These are phyloP conservation scores for Notodonta dromedarius DNA, from an alignment of 2,888 invertebrate species.

Conservation along the genomic window DNA sequence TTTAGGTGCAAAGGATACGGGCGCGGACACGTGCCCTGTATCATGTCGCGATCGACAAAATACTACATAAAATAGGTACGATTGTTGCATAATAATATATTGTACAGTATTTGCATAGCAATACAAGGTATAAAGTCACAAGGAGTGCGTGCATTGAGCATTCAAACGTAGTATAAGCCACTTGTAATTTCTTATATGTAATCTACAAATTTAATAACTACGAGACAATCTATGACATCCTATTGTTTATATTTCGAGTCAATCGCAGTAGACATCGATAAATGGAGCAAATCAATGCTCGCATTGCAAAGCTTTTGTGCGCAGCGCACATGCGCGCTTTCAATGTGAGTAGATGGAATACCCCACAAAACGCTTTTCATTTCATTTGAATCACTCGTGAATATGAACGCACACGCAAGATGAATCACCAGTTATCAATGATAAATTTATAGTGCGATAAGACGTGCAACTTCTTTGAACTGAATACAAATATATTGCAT, in stretches of 20 bases:
- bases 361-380: slow-evolving; percentile 82
- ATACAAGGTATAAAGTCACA: slow-evolving; percentile 10
- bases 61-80: slow-evolving; percentile 20
- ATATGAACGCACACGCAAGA: slow-evolving; percentile 56
- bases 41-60: slow-evolving; percentile 18
- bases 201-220: background rate
- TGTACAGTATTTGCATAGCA: slow-evolving; percentile 9
- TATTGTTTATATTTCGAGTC: slow-evolving; percentile 34
- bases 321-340: slow-evolving; percentile 72
- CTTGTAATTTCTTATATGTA: no score
- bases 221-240: slow-evolving; percentile 1
- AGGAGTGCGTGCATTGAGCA: no score
- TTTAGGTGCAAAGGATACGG: slow-evolving; percentile 65
- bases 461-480: slow-evolving; percentile 22
- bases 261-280: slow-evolving; percentile 63
- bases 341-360: slow-evolving; percentile 57
- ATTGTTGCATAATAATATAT: slow-evolving; percentile 11
- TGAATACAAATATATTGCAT: no score
- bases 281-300: slow-evolving; percentile 70
- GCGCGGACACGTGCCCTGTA: slow-evolving; percentile 63
- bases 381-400: slow-evolving; percentile 72
- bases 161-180: no score
- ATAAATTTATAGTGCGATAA: slow-evolving; percentile 19
- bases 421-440: slow-evolving; percentile 49
- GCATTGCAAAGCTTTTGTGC: slow-evolving; percentile 68